phyloP scores from a whole-genome alignment of 2,888 invertebrate genomes.

The Chironomus riparius region DNA sequence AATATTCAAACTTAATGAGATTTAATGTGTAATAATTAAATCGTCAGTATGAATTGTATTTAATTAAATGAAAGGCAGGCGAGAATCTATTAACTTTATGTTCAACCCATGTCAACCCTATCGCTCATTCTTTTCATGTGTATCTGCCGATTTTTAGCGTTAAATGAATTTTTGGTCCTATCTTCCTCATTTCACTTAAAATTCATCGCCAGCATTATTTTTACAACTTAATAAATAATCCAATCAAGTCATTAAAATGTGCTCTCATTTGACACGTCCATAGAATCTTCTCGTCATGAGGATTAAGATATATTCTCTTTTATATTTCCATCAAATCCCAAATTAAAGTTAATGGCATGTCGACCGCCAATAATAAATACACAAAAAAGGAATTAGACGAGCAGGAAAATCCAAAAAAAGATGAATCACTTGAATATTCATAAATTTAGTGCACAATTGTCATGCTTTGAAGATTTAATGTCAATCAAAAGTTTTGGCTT shows the following conservation, averaged over 20 bases:
- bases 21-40: slow-evolving; percentile 27
- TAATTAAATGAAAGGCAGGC: neutral
- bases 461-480: neutral
- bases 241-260: slow-evolving; percentile 5
- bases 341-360: too few species aligned
- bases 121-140: neutral
- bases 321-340: too few species aligned
- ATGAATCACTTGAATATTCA: neutral
- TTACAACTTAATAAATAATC: neutral
- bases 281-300: too few species aligned
- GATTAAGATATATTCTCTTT: too few species aligned
- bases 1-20: slow-evolving; percentile 14
- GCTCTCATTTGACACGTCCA: too few species aligned
- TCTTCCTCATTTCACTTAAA: too few species aligned
- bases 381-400: too few species aligned
- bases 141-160: too few species aligned
- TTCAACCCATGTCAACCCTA: slow-evolving; percentile 1
- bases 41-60: slow-evolving; percentile 17
- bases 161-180: too few species aligned
- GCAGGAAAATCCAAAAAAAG: neutral
- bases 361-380: too few species aligned
- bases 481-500: neutral
- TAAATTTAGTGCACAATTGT: neutral
- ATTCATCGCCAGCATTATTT: too few species aligned
- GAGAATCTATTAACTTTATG: neutral